Percentiles rank a stretch among this genome's conserved stretches.
Conservation (phyloP, 2,888 invertebrate species). For the Eupithecia centaureata region DNA sequence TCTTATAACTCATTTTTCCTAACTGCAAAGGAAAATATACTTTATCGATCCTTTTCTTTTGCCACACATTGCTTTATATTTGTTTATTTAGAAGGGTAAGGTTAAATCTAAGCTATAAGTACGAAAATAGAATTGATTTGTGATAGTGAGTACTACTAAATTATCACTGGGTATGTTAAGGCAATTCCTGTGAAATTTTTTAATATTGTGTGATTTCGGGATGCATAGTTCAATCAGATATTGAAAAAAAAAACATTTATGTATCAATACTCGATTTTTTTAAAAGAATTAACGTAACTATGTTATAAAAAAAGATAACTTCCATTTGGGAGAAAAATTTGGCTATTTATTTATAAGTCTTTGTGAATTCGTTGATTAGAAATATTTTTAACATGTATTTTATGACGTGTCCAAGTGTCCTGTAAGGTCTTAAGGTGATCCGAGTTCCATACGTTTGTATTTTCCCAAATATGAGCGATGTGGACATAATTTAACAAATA, state of each 20-base stretch:
- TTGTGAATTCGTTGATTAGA: too few species aligned
- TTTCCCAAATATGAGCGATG: too few species aligned
- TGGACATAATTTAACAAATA: too few species aligned
- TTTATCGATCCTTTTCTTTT: not conserved
- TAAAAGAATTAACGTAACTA: too few species aligned
- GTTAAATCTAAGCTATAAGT: constrained; percentile 22
- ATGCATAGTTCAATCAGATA: constrained; percentile 37
- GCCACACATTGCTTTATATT: not conserved
- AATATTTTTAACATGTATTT: too few species aligned
- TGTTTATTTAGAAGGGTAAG: not conserved
- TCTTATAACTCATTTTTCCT: not conserved
- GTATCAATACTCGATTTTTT: too few species aligned
- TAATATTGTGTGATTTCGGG: constrained; percentile 26
- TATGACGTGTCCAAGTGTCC: too few species aligned
- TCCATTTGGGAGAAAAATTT: too few species aligned
- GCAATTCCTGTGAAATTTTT: constrained; percentile 42
- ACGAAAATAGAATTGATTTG: constrained; percentile 26
- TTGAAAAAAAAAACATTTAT: not conserved
- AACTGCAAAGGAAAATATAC: not conserved
- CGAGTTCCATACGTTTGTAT: too few species aligned
- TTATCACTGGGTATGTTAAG: constrained; percentile 43
- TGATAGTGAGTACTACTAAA: constrained; percentile 40
- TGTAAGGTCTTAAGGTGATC: too few species aligned
- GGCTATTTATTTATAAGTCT: too few species aligned
- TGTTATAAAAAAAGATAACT: too few species aligned